Percentiles rank a stretch among this genome's conserved stretches.
phyloP scores from a whole-genome alignment of 2,113 vertebrate species.

The Hydropotes inermis region DNA sequence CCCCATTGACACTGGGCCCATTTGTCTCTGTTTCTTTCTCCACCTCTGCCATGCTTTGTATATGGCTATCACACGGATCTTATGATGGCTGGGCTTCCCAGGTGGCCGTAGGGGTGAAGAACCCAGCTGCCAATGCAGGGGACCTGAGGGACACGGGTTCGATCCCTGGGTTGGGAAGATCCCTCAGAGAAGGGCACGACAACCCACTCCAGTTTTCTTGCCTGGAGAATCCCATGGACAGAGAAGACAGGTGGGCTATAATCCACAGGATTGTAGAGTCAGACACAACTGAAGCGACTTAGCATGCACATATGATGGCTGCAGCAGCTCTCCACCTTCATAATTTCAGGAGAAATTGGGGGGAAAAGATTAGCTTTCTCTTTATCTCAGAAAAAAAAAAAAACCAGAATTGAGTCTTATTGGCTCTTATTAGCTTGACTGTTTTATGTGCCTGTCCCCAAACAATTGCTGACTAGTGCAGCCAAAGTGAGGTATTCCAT shows the following conservation, averaged over 20 bases:
- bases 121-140: background rate
- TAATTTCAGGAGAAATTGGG: background rate
- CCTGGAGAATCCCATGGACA: background rate
- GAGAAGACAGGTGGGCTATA: background rate
- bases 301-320: background rate
- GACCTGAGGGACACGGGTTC: fast-evolving
- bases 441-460: background rate
- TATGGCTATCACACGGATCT: background rate
- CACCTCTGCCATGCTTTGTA: background rate
- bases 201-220: background rate
- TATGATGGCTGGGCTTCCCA: background rate
- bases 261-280: background rate
- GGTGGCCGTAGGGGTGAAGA: background rate
- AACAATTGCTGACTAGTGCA: background rate
- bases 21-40: background rate
- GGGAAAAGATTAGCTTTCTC: background rate
- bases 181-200: background rate
- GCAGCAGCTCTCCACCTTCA: background rate
- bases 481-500: background rate
- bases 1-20: background rate
- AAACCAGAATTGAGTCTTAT: background rate
- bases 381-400: background rate
- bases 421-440: background rate
- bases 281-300: background rate
- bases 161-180: background rate